A percentile compares a stretch with the other conserved stretches of the same genome.
phyloP scores from a whole-genome alignment of 2,888 invertebrate genomes.

The Ganaspis brasiliensis region DNA sequence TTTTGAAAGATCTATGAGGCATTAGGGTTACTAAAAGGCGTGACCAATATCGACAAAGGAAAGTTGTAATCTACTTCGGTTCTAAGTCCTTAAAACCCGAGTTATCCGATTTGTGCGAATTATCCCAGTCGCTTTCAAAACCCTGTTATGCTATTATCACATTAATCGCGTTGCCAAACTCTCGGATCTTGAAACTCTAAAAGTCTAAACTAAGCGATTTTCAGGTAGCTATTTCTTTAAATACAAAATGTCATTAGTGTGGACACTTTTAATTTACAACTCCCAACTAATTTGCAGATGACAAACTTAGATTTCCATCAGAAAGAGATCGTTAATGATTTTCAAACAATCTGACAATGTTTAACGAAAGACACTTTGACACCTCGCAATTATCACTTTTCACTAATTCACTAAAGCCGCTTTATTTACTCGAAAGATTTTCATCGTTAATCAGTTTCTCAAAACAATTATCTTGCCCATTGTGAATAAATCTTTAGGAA shows the following conservation, averaged over 20 bases:
- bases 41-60: constrained; percentile 44
- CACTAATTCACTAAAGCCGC: too few relatives aligned
- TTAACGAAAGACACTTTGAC: too few relatives aligned
- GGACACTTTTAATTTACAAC: constrained; percentile 27
- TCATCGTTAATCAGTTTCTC: too few relatives aligned
- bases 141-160: constrained; percentile 51
- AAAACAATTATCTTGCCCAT: too few relatives aligned
- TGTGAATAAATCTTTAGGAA: too few relatives aligned
- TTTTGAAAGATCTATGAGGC: constrained; percentile 1
- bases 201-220: constrained; percentile 12
- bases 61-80: constrained; percentile 49
- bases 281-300: not conserved
- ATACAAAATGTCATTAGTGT: constrained; percentile 15
- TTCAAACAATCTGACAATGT: too few relatives aligned
- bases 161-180: constrained; percentile 51
- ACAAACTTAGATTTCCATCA: not conserved
- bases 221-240: constrained; percentile 22
- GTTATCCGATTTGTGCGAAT: constrained; percentile 49
- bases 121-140: constrained; percentile 43
- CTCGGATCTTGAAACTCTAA: not conserved
- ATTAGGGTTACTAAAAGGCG: constrained; percentile 43
- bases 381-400: too few relatives aligned
- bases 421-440: too few relatives aligned
- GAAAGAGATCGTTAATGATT: not conserved
- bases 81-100: constrained; percentile 48